These are phyloP conservation scores for Arctopsyche grandis DNA, from an alignment of 1,140 invertebrate genomes.

Conservation along the genomic window DNA sequence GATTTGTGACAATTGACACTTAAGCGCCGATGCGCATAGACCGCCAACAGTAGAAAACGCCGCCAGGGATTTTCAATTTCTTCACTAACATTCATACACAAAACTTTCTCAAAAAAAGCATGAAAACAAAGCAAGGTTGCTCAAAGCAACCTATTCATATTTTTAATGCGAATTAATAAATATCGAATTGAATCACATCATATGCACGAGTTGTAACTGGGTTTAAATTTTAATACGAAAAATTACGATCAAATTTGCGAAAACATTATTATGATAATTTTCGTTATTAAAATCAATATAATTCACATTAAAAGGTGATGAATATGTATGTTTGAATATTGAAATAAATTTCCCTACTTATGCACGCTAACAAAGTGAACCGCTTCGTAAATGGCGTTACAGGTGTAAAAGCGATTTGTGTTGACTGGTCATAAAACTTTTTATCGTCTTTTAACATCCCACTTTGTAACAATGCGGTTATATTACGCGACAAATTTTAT, in stretches of 20 bases:
- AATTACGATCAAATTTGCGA: too few species aligned
- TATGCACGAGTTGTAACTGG: too few species aligned
- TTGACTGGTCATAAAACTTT: not conserved
- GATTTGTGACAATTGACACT: slow-evolving; percentile 51
- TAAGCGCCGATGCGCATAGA: slow-evolving; percentile 32
- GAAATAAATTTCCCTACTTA: slow-evolving; percentile 21
- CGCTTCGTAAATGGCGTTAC: not conserved
- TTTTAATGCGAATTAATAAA: too few species aligned
- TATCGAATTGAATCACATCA: too few species aligned
- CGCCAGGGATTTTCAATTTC: slow-evolving; percentile 6
- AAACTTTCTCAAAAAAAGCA: not conserved
- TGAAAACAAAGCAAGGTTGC: too few species aligned
- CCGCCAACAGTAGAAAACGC: slow-evolving; percentile 34
- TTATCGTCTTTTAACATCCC: slow-evolving; percentile 30
- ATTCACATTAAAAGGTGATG: not conserved
- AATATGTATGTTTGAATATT: slow-evolving; percentile 4
- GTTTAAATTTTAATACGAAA: too few species aligned
- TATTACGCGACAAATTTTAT: slow-evolving; percentile 9
- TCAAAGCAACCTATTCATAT: too few species aligned
- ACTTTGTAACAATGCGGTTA: slow-evolving; percentile 22
- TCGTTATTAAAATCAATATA: too few species aligned
- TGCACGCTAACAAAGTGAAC: slow-evolving; percentile 17
- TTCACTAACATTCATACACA: not conserved
- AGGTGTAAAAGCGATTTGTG: slow-evolving; percentile 16
- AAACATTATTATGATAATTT: too few species aligned